Conservation (phyloP, 2,113 vertebrate genomes). For the Hepsetus odoe region DNA sequence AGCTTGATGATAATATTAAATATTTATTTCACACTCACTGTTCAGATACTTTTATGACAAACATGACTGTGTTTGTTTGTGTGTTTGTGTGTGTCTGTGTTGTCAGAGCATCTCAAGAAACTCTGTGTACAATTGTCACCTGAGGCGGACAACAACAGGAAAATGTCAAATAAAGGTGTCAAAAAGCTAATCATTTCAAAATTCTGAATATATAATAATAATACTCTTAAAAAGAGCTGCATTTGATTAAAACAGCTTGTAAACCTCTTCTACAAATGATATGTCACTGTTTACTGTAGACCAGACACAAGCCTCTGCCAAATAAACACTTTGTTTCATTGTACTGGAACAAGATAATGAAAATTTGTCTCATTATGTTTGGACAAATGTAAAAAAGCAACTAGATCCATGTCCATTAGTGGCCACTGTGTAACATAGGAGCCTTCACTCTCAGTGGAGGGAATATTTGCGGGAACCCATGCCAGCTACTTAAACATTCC, state of each 20-base stretch:
- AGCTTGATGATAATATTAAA: no score
- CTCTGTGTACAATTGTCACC: not conserved
- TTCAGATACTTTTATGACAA: no score
- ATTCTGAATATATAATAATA: no score
- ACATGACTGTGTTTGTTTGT: no score
- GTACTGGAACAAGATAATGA: not conserved
- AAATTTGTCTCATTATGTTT: not conserved
- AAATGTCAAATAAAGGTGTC: no score
- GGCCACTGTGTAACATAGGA: not conserved
- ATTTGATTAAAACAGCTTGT: no score
- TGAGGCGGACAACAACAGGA: no score
- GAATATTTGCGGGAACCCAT: not conserved
- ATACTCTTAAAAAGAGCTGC: no score
- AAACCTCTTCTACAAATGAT: not conserved
- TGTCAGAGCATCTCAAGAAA: not conserved
- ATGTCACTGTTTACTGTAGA: not conserved
- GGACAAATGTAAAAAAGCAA: not conserved
- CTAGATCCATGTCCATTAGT: not conserved
- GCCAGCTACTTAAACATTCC: not conserved
- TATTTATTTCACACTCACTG: no score
- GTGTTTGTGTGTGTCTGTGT: no score
- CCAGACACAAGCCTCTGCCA: not conserved
- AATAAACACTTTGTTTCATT: slow-evolving; percentile 1
- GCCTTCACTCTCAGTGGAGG: not conserved
- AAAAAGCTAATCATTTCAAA: no score